These are phyloP conservation scores for Cirrhinus mrigala DNA, from an alignment of 2,797 vertebrate genomes.

Conservation along the genomic window DNA sequence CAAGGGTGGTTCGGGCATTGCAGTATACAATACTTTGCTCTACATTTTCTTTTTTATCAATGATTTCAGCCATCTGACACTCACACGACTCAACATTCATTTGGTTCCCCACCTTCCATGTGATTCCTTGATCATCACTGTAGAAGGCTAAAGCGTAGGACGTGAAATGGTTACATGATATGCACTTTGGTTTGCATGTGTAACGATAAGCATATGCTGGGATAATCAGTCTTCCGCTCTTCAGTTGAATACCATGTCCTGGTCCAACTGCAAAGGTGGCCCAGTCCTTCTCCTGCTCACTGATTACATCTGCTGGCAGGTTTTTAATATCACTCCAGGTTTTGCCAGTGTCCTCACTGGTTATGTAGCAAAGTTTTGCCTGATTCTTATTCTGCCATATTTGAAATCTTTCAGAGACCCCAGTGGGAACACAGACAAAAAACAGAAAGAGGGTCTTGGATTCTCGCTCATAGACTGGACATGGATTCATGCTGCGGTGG, in stretches of 20 bases:
- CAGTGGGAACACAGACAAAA: conserved; percentile 75
- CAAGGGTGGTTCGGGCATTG: conserved; percentile 67
- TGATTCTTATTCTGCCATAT: conserved; percentile 65
- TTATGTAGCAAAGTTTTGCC: conserved; percentile 74
- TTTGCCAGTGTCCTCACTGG: conserved; percentile 71
- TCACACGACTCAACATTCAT: conserved; percentile 65
- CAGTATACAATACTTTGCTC: no score
- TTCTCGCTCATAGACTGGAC: conserved; percentile 74
- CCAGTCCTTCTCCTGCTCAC: conserved; percentile 64
- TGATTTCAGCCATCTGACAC: conserved; percentile 78
- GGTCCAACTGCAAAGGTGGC: conserved; percentile 83
- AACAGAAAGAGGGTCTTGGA: conserved; percentile 76
- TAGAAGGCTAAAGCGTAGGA: conserved; percentile 75
- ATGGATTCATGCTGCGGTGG: conserved; percentile 83
- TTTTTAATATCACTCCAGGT: conserved; percentile 73
- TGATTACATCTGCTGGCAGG: conserved; percentile 70
- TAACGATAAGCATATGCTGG: conserved; percentile 69
- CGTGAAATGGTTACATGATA: conserved; percentile 55
- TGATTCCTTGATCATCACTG: conserved; percentile 75
- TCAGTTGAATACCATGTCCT: conserved; percentile 80
- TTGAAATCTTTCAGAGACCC: conserved; percentile 66
- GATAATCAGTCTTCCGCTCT: conserved; percentile 73
- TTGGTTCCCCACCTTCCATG: conserved; percentile 71
- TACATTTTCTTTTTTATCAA: rapidly evolving
- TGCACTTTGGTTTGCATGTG: not conserved